Evolutionary conservation across 2,888 invertebrate genomes (phyloP), one percentile per base, ranked within the genome.

Genomic region (Lathronympha strigana): DNA sequence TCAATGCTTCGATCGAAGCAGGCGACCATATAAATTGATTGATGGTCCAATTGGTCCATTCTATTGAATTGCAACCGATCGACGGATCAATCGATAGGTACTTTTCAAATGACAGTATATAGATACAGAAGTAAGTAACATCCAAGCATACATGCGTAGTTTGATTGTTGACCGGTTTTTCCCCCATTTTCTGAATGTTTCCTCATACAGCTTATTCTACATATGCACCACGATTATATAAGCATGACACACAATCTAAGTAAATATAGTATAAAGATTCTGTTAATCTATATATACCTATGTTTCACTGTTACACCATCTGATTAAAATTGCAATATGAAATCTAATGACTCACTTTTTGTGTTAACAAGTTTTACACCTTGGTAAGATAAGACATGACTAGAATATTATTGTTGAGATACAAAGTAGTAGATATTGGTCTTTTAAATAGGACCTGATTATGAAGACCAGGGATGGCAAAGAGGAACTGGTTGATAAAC

Each of bases 311-410:
- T 50, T 33, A 33, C 17, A 13, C 17, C 9, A 33, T 33, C 31
- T 51, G 45, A 45, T 45, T 21, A 17, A 9, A 43, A n/a, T 19
- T 31, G 40, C 55, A 57, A 9, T n/a, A 31, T 31, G 19, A 19
- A 28, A 55, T 33, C 4, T 15, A 43, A 57, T 57, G 43, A 57
- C 19, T 55, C 25, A 43, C 19, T 43, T 9, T 55, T 13, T 55
- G n/a, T 0, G 2, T 55, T 43, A 55, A 43, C 55, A 40, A 28
- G 28, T n/a, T 57, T 19, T 43, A 54, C 51, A 38, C 54, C 38
- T 54, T 15, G n/a, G 8, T 28, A 19, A 21, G 57, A 57, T 57
- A 57, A 57, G 45, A 57, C n/a, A n/a, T 28, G 40, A 19, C 6
- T 4, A 21, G 1, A 43, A 19, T 11, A 19, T 43, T 11, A 21